Conservation (phyloP, 2,797 vertebrate genomes). For the Natrix natrix region DNA sequence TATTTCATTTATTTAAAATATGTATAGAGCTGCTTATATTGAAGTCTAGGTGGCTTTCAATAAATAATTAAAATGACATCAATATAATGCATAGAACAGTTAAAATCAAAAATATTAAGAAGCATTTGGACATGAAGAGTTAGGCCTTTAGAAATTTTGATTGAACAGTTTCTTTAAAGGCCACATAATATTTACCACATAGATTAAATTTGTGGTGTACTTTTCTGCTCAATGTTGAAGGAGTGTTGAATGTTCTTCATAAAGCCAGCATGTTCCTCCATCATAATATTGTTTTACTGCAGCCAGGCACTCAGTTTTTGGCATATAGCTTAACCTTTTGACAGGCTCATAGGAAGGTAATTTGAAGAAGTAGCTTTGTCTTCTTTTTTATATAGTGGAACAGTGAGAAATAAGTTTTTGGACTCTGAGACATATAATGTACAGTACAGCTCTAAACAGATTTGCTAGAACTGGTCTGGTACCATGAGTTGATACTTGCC, state of each 20-base stretch:
- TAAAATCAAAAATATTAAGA: neutral
- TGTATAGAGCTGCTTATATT: neutral
- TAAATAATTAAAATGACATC: neutral
- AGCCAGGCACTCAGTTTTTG: neutral
- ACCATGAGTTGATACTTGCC: neutral
- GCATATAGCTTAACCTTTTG: neutral
- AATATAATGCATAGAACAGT: neutral
- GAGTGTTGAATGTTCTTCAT: constrained; percentile 2
- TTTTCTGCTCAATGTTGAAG: neutral
- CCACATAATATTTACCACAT: neutral
- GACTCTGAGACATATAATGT: neutral
- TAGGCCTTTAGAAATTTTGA: neutral
- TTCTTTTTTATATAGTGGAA: neutral
- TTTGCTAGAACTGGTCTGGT: neutral
- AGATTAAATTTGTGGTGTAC: neutral
- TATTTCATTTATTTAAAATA: neutral
- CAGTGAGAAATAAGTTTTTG: neutral
- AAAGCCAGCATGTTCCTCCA: neutral
- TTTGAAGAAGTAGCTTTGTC: neutral
- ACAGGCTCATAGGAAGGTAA: neutral
- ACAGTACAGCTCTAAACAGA: neutral
- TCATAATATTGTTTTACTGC: neutral
- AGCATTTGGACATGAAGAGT: neutral
- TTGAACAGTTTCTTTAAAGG: neutral
- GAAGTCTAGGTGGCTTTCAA: neutral